Evolutionary conservation across 92 coral and sea anemone species (phyloP), one percentile per base, ranked within the genome.

Genomic region (Meandrina meandrites): DNA sequence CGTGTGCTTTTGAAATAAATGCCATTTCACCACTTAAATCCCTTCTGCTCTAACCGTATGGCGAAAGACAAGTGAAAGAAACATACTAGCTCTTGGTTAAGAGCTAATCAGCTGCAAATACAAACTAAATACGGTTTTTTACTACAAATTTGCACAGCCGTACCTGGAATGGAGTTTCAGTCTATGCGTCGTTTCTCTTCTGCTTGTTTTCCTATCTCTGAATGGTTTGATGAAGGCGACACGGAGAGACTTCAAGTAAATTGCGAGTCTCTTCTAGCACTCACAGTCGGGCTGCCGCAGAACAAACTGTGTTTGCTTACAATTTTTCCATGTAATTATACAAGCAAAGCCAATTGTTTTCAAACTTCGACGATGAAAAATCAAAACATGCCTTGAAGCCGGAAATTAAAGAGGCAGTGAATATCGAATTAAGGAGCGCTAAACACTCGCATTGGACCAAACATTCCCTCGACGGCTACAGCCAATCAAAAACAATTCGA

Each of bases 271-370:
- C 60, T n/a, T 27, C 34, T 24, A 48, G 8, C 70, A 81, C 64
- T 27, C 75, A 19, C 17, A 32, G 66, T 30, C 47, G 47, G 50
- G 47, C 36, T 54, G 31, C 60, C 60, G 37, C 81, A 75, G 31
- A 75, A 32, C 37, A 40, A 74, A 45, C 82, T 42, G 78, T 58
- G 88, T 77, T 77, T 76, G 78, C 82, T 66, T 42, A 35, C 51
- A 85, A 76, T 85, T 73, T 72, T 64, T 66, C 76, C 88, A 67
- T 76, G 82, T 50, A 60, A 85, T 85, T 85, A 85, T 76, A 85
- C 76, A 58, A 84, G 88, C 75, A 84, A 76, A 75, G 75, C 88
- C 81, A 75, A 84, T 84, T 84, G 88, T 75, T 84, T 84, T 75
- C 58, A 42, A 85, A 76, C 88, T 85, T 66, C 27, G 82, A 31